Percentiles rank a stretch among this genome's conserved stretches.
These are phyloP conservation scores for Macropis europaea DNA, from an alignment of 2,888 invertebrate genomes.

Conservation along the genomic window DNA sequence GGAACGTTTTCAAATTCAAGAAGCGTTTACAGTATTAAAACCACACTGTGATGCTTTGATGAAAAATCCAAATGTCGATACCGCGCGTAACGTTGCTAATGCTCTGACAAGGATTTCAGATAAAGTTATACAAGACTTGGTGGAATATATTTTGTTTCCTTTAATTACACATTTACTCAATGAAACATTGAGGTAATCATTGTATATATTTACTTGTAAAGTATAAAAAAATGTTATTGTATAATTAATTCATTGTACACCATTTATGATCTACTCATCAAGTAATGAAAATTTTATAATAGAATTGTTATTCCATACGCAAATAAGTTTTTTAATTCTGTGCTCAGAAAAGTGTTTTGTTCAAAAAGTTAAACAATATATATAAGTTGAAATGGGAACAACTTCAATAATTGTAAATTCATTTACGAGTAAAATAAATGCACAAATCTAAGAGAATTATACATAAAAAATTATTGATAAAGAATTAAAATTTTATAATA, in stretches of 20 bases:
- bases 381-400: no score
- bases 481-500: neutral
- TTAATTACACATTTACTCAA: constrained; percentile 76
- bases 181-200: constrained; percentile 36
- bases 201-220: neutral
- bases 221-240: neutral
- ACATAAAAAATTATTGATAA: neutral
- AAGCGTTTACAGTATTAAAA: constrained; percentile 78
- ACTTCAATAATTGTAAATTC: no score
- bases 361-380: no score
- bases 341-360: no score
- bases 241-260: no score
- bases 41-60: constrained; percentile 82
- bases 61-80: constrained; percentile 79
- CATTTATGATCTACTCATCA: no score
- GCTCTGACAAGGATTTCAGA: constrained; percentile 77
- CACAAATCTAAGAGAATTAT: neutral
- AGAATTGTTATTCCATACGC: no score
- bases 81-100: constrained; percentile 75
- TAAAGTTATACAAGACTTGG: constrained; percentile 81
- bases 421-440: no score
- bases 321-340: no score
- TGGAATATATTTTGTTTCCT: constrained; percentile 82
- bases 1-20: constrained; percentile 55
- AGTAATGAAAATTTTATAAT: no score